Percentiles rank a stretch among this genome's conserved stretches.
phyloP scores from a whole-genome alignment of 2,113 vertebrate species.

The Nannobrachium achirus region DNA sequence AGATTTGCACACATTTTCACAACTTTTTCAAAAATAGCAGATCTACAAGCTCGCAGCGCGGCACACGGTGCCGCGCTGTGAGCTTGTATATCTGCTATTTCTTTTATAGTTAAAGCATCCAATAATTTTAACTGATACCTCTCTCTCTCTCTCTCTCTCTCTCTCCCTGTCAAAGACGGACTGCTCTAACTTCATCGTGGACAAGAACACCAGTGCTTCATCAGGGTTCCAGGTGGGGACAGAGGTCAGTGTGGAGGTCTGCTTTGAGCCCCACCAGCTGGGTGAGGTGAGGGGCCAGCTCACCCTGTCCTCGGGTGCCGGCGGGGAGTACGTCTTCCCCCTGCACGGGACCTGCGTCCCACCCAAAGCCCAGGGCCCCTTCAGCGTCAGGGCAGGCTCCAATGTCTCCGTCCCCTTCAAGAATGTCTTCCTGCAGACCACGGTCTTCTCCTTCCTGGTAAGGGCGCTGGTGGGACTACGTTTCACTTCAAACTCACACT shows the following conservation, averaged over 20 bases:
- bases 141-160: background rate
- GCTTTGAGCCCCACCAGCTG: conserved; percentile 85
- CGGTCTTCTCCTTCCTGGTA: conserved; percentile 73
- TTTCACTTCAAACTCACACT: no score
- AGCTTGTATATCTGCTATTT: no score
- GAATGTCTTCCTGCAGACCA: conserved; percentile 83
- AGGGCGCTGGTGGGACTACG: background rate
- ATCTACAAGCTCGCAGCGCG: no score
- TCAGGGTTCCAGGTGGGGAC: conserved; percentile 76
- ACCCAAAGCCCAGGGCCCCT: conserved; percentile 86
- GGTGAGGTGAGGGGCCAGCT: conserved; percentile 81
- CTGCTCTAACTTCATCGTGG: conserved; percentile 78
- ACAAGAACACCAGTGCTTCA: conserved; percentile 67
- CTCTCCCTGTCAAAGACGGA: conserved; percentile 73
- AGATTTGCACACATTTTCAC: no score
- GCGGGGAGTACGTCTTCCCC: conserved; percentile 83
- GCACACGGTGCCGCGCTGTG: no score
- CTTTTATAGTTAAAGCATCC: no score
- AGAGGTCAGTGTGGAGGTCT: conserved; percentile 80
- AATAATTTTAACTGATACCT: no score
- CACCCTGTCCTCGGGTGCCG: conserved; percentile 70
- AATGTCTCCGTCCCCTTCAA: conserved; percentile 86
- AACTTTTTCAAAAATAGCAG: no score
- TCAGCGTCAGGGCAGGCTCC: conserved; percentile 72
- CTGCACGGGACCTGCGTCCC: conserved; percentile 78